Base-by-base conservation (phyloP, 1,140 invertebrate species). In the Periplaneta americana region DNA sequence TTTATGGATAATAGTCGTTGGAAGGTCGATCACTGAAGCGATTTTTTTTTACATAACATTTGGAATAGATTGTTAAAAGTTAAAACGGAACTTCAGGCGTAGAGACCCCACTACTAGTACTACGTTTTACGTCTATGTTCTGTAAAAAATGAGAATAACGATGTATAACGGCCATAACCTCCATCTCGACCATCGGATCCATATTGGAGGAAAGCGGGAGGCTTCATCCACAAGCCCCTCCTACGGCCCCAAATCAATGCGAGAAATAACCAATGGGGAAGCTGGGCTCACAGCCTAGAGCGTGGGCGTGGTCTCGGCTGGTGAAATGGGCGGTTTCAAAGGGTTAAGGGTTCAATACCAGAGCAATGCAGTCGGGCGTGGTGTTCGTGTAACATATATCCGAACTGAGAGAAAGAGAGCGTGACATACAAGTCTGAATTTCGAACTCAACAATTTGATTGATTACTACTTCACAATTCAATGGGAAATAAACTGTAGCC, bases 281-380 rank as follows among this genome's bases (percentile, higher is more conserved):
- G 75, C 75, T 33, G 31, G 31, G 75, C 28, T 34, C 75, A 18
- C 18, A 2, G 75, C 75, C 18, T 77, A 18, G 31, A 33, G 75
- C 17, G 75, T 77, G 31, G 75, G 75, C 75, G 75, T 77, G 75
- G 75, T 28, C 33, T 28, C 8, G 4, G 22, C 31, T 34, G 33
- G 17, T 13, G 31, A 77, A 36, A 28, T 18, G 75, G 75, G 75
- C 32, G 75, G 33, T 22, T 77, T 9, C 32, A 36, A 33, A 18
- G 75, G 75, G 75, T 34, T 36, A 36, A 22, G 75, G 75, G 75
- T 77, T 77, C 75, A 77, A 77, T 77, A 77, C 75, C 75, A 36
- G 75, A 36, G 33, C 6, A 11, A 36, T 34, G 75, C 75, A 77
- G 17, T 33, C n/a, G 33, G 75, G 75, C n/a, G 48, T 66, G 48